Conservation (phyloP, 2,113 vertebrate species). For the Laticauda laticaudata region DNA sequence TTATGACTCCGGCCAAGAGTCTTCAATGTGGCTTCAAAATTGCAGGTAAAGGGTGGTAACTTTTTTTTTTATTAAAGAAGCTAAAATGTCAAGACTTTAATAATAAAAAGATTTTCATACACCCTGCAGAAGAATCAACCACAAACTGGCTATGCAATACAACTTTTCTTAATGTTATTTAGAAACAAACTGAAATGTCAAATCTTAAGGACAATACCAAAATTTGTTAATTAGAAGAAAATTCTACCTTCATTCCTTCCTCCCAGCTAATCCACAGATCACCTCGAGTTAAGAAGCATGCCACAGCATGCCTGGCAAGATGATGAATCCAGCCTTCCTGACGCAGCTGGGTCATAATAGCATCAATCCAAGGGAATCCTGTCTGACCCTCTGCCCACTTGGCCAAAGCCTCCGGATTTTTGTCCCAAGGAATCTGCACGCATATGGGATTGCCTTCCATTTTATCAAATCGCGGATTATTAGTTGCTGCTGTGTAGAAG, state of each 20-base stretch:
- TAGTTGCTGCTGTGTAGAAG: conserved; percentile 93
- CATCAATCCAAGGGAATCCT: conserved; percentile 97
- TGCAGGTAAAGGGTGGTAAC: background rate
- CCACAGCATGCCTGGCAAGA: conserved; percentile 93
- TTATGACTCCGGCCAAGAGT: background rate
- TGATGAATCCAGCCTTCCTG: conserved; percentile 99
- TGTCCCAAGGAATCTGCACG: conserved; percentile 95
- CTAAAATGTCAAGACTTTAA: background rate
- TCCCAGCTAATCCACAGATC: conserved; percentile 98
- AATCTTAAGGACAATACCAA: background rate
- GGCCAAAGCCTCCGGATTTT: conserved; percentile 90
- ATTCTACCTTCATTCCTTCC: conserved; percentile 91
- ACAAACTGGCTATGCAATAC: background rate
- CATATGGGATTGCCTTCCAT: conserved; percentile 97
- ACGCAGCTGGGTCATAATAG: conserved; percentile 96
- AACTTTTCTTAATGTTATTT: background rate
- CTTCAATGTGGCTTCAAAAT: background rate
- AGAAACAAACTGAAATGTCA: background rate
- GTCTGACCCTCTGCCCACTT: conserved; percentile 96
- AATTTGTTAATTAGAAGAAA: conserved; percentile 20
- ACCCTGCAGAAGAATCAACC: background rate
- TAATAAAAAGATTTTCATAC: background rate
- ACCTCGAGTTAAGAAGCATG: conserved; percentile 92
- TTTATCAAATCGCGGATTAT: conserved; percentile 94
- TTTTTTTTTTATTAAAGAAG: background rate